phyloP scores from a whole-genome alignment of 2,113 vertebrate genomes.

The Cervus canadensis region DNA sequence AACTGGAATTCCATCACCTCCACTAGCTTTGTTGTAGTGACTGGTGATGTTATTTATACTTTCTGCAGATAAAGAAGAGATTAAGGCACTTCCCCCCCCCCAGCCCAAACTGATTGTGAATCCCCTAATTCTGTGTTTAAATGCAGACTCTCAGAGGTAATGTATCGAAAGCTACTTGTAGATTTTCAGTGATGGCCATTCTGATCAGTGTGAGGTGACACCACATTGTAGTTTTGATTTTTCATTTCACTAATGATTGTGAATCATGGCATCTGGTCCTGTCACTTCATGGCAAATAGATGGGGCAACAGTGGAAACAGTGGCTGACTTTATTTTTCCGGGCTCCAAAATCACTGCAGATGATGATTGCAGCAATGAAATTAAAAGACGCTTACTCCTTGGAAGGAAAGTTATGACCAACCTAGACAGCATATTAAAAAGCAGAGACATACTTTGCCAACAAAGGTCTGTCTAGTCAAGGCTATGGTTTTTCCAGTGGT shows the following conservation, averaged over 20 bases:
- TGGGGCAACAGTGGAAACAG: no score
- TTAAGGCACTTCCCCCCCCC: background rate
- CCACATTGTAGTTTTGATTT: background rate
- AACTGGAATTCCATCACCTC: background rate
- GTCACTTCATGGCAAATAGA: no score
- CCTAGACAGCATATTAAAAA: no score
- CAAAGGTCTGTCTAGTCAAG: no score
- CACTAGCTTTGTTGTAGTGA: background rate
- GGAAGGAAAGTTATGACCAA: no score
- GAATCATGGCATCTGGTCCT: background rate
- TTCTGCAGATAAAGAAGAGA: background rate
- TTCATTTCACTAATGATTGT: background rate
- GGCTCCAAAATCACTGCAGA: no score
- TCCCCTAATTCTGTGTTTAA: background rate
- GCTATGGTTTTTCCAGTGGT: no score
- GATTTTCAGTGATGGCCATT: background rate
- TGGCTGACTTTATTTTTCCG: no score
- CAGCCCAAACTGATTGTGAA: background rate
- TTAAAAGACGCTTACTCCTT: no score
- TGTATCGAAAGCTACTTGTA: background rate
- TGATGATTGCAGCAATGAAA: no score
- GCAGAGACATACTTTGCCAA: no score
- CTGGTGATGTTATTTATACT: background rate
- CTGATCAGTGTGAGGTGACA: background rate
- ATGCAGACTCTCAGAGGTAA: background rate